These are phyloP conservation scores for Clarias batrachus DNA, from an alignment of 2,113 vertebrate species.

Conservation along the genomic window DNA sequence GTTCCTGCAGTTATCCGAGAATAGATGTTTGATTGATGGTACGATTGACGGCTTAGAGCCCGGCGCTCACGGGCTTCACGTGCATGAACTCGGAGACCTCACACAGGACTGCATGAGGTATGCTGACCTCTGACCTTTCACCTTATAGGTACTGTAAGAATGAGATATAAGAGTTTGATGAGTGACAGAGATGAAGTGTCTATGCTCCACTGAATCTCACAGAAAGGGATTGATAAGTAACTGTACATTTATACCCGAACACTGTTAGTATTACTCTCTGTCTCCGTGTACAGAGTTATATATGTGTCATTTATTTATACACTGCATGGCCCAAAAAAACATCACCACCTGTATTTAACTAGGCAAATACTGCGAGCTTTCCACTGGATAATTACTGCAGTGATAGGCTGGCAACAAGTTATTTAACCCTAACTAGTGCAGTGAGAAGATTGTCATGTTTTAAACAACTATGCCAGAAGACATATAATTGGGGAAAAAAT, in stretches of 20 bases:
- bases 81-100: conserved; percentile 83
- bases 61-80: conserved; percentile 81
- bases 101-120: conserved; percentile 80
- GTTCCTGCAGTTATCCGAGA: conserved; percentile 80
- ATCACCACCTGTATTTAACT: too few relatives aligned
- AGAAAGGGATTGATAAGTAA: background rate
- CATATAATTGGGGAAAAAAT: too few relatives aligned
- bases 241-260: background rate
- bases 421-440: too few relatives aligned
- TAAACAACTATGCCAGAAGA: too few relatives aligned
- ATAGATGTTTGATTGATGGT: conserved; percentile 82
- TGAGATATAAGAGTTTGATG: background rate
- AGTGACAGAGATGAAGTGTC: background rate
- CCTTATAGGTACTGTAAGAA: background rate
- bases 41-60: conserved; percentile 82
- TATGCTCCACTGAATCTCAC: background rate
- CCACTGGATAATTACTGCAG: too few relatives aligned
- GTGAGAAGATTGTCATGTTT: too few relatives aligned
- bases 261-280: background rate
- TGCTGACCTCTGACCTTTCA: background rate
- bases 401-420: too few relatives aligned
- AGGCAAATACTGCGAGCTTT: too few relatives aligned
- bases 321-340: too few relatives aligned
- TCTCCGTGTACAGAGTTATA: background rate
- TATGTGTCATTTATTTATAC: background rate